Evolutionary conservation across 2,797 vertebrate species (phyloP).

Genomic region (Moxostoma hubbsi): DNA sequence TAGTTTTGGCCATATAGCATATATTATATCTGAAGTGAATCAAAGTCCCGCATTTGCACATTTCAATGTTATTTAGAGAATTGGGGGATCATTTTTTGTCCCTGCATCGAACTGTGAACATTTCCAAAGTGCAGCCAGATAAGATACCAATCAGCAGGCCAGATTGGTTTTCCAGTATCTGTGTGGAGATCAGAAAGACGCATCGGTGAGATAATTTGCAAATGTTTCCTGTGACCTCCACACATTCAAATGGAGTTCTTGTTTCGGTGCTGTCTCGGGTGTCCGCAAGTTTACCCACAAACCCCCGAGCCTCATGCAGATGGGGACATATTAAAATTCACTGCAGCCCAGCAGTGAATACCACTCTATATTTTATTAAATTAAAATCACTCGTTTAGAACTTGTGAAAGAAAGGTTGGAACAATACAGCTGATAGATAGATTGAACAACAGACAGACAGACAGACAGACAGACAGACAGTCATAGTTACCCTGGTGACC

Average conservation of each 20-base stretch:
- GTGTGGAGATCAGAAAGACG: slow-evolving; percentile 75
- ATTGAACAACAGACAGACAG: slow-evolving; percentile 23
- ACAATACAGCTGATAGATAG: slow-evolving; percentile 17
- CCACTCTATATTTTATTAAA: slow-evolving; percentile 45
- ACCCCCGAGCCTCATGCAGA: slow-evolving; percentile 67
- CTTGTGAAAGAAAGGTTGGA: slow-evolving; percentile 24
- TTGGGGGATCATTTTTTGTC: slow-evolving; percentile 17
- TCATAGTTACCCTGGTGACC: too few species aligned
- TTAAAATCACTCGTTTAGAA: slow-evolving; percentile 28
- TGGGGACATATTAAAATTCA: slow-evolving; percentile 75
- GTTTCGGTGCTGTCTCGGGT: slow-evolving; percentile 70
- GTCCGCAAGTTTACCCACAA: slow-evolving; percentile 51
- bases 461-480: too few species aligned
- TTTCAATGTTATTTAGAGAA: slow-evolving; percentile 25
- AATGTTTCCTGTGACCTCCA: slow-evolving; percentile 84
- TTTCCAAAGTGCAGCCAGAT: slow-evolving; percentile 64
- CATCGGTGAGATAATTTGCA: slow-evolving; percentile 82
- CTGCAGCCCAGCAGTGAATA: slow-evolving; percentile 58
- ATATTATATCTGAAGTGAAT: background rate
- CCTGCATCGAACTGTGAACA: slow-evolving; percentile 34
- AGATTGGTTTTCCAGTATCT: slow-evolving; percentile 84
- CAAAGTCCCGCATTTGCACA: slow-evolving; percentile 5
- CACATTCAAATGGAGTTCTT: slow-evolving; percentile 81
- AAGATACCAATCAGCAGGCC: slow-evolving; percentile 81
- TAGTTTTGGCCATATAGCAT: too few species aligned